A percentile compares a stretch with the other conserved stretches of the same genome.
phyloP scores from a whole-genome alignment of 2,113 vertebrate genomes.

The Dipodomys spectabilis region DNA sequence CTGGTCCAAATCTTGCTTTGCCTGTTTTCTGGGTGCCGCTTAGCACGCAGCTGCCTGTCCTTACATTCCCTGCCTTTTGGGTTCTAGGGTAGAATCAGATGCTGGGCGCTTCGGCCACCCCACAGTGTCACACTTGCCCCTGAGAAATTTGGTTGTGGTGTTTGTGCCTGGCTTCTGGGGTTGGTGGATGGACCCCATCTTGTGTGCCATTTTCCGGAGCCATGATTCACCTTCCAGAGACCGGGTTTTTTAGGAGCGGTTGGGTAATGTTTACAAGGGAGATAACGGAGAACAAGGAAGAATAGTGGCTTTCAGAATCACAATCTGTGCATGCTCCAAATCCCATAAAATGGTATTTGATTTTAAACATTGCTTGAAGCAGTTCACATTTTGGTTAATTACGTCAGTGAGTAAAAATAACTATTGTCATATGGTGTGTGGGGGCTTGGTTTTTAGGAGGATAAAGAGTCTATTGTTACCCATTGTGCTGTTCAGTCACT shows the following conservation, averaged over 20 bases:
- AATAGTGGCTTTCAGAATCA: slow-evolving; percentile 20
- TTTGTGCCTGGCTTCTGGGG: not conserved
- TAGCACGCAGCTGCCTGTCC: not conserved
- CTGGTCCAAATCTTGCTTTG: not conserved
- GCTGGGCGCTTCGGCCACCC: not conserved
- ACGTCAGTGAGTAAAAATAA: slow-evolving; percentile 78
- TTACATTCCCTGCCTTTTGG: not conserved
- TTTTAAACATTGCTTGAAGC: slow-evolving; percentile 65
- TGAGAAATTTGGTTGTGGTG: not conserved
- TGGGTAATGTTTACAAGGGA: not conserved
- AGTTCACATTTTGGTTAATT: slow-evolving; percentile 73
- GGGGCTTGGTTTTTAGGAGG: slow-evolving; percentile 70
- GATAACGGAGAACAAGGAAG: not conserved
- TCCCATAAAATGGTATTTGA: slow-evolving; percentile 58
- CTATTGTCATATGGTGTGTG: slow-evolving; percentile 73
- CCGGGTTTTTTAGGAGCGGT: not conserved
- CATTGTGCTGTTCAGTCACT: slow-evolving; percentile 63
- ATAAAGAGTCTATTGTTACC: slow-evolving; percentile 76
- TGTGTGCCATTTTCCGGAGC: not conserved
- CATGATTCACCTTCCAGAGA: not conserved
- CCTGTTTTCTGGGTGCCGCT: not conserved
- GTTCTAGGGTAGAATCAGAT: not conserved
- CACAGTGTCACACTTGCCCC: not conserved
- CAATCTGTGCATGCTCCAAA: not conserved
- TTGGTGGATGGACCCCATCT: not conserved